phyloP scores from a whole-genome alignment of 2,113 vertebrate genomes.

The Edolisoma coerulescens region DNA sequence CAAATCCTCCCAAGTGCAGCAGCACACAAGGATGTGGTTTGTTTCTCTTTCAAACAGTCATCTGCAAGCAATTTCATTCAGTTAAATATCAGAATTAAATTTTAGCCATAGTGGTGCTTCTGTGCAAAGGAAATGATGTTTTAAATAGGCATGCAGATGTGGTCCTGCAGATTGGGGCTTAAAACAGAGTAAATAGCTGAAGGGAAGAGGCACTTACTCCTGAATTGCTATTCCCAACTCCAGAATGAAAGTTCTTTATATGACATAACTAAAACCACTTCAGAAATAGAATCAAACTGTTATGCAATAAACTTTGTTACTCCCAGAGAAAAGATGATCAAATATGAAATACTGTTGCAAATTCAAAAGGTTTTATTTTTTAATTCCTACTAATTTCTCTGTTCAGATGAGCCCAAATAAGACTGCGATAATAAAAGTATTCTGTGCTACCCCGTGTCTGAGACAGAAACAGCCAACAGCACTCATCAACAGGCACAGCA shows the following conservation, averaged over 20 bases:
- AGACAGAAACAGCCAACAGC: not conserved
- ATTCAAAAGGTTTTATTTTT: not conserved
- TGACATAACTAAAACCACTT: not conserved
- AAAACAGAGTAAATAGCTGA: not conserved
- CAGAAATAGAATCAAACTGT: not conserved
- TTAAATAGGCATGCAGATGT: constrained; percentile 71
- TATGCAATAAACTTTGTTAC: not conserved
- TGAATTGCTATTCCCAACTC: not conserved
- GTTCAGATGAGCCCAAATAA: not conserved
- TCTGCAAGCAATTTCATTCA: constrained; percentile 77
- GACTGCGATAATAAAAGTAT: not conserved
- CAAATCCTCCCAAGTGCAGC: constrained; percentile 12
- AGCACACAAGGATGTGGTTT: constrained; percentile 64
- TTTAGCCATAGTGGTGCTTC: constrained; percentile 69
- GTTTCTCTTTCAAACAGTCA: constrained; percentile 62
- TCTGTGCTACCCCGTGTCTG: not conserved
- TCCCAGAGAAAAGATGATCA: not conserved
- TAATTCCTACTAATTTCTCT: not conserved
- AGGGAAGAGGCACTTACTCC: not conserved
- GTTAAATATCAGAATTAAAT: constrained; percentile 78
- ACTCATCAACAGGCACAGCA: not conserved
- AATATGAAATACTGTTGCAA: not conserved
- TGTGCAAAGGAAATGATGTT: constrained; percentile 75
- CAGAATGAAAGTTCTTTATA: not conserved
- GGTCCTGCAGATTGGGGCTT: constrained; percentile 33